Conservation (phyloP, 2,113 vertebrate species). For the Notarius lentiginosus region DNA sequence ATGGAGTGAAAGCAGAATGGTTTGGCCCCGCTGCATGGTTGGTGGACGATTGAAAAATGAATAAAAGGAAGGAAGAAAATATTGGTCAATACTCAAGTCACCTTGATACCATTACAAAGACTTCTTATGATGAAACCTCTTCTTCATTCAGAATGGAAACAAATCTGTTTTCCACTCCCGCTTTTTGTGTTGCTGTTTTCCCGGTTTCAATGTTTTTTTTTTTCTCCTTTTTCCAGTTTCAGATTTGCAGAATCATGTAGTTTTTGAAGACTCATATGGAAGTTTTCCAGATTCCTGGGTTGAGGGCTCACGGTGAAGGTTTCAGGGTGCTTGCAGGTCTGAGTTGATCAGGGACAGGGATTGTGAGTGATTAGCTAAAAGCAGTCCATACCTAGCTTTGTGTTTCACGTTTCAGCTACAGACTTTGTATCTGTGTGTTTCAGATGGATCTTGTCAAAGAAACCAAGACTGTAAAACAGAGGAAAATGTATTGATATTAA, state of each 20-base stretch:
- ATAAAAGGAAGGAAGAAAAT: slow-evolving; percentile 55
- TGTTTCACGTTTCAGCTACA: slow-evolving; percentile 49
- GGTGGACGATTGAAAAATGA: slow-evolving; percentile 52
- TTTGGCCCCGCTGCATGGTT: slow-evolving; percentile 13
- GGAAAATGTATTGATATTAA: background rate
- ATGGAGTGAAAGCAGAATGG: slow-evolving; percentile 20
- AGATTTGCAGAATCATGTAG: slow-evolving; percentile 42
- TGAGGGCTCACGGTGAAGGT: slow-evolving; percentile 1
- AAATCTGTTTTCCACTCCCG: slow-evolving; percentile 56
- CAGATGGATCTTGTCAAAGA: slow-evolving; percentile 85
- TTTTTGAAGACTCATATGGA: slow-evolving; percentile 27
- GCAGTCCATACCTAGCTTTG: slow-evolving; percentile 51
- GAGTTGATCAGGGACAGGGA: slow-evolving; percentile 1
- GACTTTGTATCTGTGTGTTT: slow-evolving; percentile 50
- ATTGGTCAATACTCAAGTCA: slow-evolving; percentile 70
- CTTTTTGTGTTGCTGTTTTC: slow-evolving; percentile 57
- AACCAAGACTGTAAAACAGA: slow-evolving; percentile 83
- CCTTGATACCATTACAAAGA: slow-evolving; percentile 60
- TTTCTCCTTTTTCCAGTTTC: slow-evolving; percentile 64
- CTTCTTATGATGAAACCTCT: slow-evolving; percentile 59
- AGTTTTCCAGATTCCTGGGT: slow-evolving; percentile 29
- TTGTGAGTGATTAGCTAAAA: slow-evolving; percentile 30
- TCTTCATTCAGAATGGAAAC: slow-evolving; percentile 44
- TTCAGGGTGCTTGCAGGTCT: slow-evolving; percentile 24
- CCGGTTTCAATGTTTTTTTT: slow-evolving; percentile 20